phyloP scores from a whole-genome alignment of 2,113 vertebrate genomes.

The Vicugna pacos region DNA sequence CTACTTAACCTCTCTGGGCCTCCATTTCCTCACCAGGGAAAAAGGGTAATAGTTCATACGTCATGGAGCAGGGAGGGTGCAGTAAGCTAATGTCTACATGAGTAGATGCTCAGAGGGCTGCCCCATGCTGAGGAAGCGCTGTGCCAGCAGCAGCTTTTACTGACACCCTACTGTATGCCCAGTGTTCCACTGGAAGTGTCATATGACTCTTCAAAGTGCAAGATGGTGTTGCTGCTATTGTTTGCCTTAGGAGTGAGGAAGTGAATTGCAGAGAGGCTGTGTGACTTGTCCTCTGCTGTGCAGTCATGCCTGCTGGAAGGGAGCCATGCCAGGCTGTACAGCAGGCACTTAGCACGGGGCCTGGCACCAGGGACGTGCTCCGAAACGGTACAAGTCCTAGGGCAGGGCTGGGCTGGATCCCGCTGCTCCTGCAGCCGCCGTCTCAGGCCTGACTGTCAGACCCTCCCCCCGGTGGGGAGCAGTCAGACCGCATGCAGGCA shows the following conservation, averaged over 20 bases:
- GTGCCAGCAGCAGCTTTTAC: background rate
- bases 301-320: background rate
- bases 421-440: background rate
- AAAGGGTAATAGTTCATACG: background rate
- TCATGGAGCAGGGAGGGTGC: accelerated
- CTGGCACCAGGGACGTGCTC: background rate
- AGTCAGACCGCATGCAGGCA: accelerated
- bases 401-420: background rate
- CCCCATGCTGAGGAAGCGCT: accelerated
- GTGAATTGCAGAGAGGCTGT: background rate
- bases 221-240: accelerated
- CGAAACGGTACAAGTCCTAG: background rate
- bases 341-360: accelerated
- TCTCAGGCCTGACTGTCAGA: background rate
- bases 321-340: accelerated
- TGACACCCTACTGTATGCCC: background rate
- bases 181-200: accelerated
- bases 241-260: background rate
- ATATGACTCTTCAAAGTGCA: accelerated
- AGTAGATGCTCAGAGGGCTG: background rate
- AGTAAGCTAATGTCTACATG: accelerated
- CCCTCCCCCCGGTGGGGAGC: background rate
- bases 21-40: background rate
- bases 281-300: background rate
- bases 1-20: background rate